Conservation (phyloP, 2,888 invertebrate species). For the Saturnia japonica region DNA sequence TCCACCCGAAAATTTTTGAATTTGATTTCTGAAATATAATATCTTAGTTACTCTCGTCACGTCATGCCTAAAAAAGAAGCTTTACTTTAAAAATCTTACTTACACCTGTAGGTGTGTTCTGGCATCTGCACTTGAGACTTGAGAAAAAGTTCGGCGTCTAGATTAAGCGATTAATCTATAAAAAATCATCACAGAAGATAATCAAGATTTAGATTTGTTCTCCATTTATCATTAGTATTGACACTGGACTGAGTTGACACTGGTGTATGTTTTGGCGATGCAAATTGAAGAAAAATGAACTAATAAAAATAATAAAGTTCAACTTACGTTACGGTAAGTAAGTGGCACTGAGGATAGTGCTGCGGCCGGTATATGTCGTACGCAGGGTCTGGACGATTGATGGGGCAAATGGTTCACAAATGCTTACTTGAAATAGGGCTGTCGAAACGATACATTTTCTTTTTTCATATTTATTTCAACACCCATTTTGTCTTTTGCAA, state of each 20-base stretch:
- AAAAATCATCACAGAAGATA: too few species aligned
- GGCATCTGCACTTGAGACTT: too few species aligned
- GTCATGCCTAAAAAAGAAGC: too few species aligned
- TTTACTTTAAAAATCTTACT: too few species aligned
- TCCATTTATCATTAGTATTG: background rate
- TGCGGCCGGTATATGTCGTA: background rate
- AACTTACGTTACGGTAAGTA: background rate
- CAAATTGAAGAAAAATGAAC: background rate
- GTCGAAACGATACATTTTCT: background rate
- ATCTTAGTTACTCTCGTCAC: too few species aligned
- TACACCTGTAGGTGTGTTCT: too few species aligned
- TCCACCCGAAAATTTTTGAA: too few species aligned
- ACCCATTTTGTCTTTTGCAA: background rate
- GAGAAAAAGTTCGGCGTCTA: too few species aligned
- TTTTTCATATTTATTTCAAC: background rate
- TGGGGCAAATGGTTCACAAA: background rate
- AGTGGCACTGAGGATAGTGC: background rate
- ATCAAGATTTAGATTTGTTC: too few species aligned
- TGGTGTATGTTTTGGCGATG: background rate
- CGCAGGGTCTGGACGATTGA: background rate
- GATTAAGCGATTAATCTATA: too few species aligned
- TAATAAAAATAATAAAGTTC: background rate
- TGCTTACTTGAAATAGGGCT: conserved; percentile 3
- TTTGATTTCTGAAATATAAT: too few species aligned
- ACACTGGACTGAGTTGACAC: background rate